phyloP scores from a whole-genome alignment of 1,140 invertebrate genomes.

The Hylyphantes graminicola region DNA sequence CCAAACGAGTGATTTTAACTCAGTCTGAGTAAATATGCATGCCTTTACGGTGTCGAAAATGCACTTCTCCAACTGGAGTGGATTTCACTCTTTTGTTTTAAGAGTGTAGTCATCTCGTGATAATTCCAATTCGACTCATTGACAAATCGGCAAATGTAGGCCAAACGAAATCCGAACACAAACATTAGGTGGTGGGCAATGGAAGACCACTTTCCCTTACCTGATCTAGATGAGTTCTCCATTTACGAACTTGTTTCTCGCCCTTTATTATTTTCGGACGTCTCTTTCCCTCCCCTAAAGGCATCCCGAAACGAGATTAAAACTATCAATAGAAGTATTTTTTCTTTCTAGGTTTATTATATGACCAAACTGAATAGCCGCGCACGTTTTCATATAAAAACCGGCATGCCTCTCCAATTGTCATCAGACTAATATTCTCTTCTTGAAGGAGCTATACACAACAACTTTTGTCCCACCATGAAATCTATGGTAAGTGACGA shows the following conservation, averaged over 20 bases:
- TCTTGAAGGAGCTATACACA: not conserved
- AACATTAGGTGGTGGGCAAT: slow-evolving; percentile 3
- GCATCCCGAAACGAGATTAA: slow-evolving; percentile 5
- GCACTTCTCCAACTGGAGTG: too few species aligned
- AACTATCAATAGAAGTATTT: not conserved
- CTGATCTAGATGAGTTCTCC: slow-evolving; percentile 7
- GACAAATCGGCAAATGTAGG: too few species aligned
- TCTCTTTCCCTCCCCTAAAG: not conserved
- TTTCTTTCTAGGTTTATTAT: slow-evolving; percentile 7
- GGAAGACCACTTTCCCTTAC: slow-evolving; percentile 35
- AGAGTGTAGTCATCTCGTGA: too few species aligned
- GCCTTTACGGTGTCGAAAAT: too few species aligned
- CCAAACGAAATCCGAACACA: not conserved
- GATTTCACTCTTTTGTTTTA: too few species aligned
- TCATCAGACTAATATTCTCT: not conserved
- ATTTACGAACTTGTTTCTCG: slow-evolving; percentile 25
- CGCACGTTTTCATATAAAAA: not conserved
- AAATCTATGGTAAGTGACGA: slow-evolving; percentile 31
- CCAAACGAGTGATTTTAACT: too few species aligned
- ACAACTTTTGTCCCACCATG: not conserved
- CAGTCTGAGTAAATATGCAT: too few species aligned
- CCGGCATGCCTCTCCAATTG: not conserved
- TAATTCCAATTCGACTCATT: too few species aligned
- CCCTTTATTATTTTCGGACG: slow-evolving; percentile 25
- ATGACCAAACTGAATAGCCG: not conserved